Base-by-base conservation (phyloP, 2,888 invertebrate genomes). In the Toxonevra muliebris region DNA sequence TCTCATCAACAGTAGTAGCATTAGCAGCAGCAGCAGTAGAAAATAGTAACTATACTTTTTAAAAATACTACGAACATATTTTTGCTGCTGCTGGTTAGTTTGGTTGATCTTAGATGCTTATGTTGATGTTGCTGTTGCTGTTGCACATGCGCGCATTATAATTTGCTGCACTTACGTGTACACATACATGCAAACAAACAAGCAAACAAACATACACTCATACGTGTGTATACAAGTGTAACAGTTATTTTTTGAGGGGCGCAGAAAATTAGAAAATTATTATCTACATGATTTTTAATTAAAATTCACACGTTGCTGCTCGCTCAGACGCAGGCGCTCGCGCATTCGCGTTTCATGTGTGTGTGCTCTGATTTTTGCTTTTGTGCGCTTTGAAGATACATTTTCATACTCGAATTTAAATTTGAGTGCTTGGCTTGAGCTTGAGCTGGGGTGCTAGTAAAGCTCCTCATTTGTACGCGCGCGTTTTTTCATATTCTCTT, bases 241-340 rank as follows among this genome's bases (percentile, higher is more conserved):
- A 30, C 30, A 30, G 30, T 30, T 30, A 30, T 7, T 30, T 30
- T 30, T 30, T 30, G 30, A 30, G 30, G 15, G 15, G 48, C 48
- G 48, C 48, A 48, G 48, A 64, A 53, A 20, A 60, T 71, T 71
- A 54, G 66, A 71, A 68, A 71, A 69, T 70, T 69, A 71, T 71
- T 66, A 73, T 73, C 69, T 69, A 58, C 66, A 70, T 71, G 65
- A 67, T 71, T 75, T 75, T 77, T 80, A 79, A 80, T 80, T 80
- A 80, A 81, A 81, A 81, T 81, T 81, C 81, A 80, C 80, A 80
- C 79, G 79, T 76, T 80, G 80, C 48, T 15, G 48, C 48, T 1
- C 48, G 48, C 15, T 1, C 48, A 7, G 48, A 13, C 48, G 13
- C 69, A 48, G 45, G 66, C 65, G 30, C 30, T 30, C 3, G 30